phyloP scores from a whole-genome alignment of 1,140 invertebrate species.

The Oryctes rhinoceros region DNA sequence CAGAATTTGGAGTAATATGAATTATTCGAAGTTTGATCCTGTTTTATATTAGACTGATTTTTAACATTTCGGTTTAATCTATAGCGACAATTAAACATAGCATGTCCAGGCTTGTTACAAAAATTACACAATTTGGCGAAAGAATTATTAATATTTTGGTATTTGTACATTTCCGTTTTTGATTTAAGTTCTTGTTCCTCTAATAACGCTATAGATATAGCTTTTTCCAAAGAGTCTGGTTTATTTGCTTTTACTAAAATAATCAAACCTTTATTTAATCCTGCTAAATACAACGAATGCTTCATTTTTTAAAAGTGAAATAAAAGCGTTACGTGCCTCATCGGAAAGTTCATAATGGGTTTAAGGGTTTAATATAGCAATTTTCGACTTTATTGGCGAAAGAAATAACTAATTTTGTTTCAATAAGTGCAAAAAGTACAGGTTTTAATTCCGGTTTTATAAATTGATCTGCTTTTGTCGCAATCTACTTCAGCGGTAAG shows the following conservation, averaged over 20 bases:
- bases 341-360: slow-evolving; percentile 47
- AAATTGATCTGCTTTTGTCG: slow-evolving; percentile 35
- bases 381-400: slow-evolving; percentile 51
- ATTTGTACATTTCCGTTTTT: slow-evolving; percentile 49
- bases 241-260: slow-evolving; percentile 48
- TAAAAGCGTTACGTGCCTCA: slow-evolving; percentile 46
- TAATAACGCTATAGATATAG: too few species aligned
- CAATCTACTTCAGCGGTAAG: neutral
- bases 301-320: slow-evolving; percentile 50
- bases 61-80: too few species aligned
- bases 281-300: slow-evolving; percentile 43
- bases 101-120: slow-evolving; percentile 48
- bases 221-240: slow-evolving; percentile 23
- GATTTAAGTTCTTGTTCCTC: slow-evolving; percentile 39
- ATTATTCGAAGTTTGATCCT: too few species aligned
- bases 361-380: slow-evolving; percentile 51
- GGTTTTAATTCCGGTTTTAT: slow-evolving; percentile 48
- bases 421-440: slow-evolving; percentile 47
- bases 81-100: slow-evolving; percentile 28
- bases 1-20: slow-evolving; percentile 11
- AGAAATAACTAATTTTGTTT: slow-evolving; percentile 48
- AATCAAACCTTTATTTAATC: slow-evolving; percentile 43
- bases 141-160: slow-evolving; percentile 43
- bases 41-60: too few species aligned
- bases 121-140: slow-evolving; percentile 44